Evolutionary conservation across 2,888 invertebrate genomes (phyloP).

Genomic region (Athalia cordata): DNA sequence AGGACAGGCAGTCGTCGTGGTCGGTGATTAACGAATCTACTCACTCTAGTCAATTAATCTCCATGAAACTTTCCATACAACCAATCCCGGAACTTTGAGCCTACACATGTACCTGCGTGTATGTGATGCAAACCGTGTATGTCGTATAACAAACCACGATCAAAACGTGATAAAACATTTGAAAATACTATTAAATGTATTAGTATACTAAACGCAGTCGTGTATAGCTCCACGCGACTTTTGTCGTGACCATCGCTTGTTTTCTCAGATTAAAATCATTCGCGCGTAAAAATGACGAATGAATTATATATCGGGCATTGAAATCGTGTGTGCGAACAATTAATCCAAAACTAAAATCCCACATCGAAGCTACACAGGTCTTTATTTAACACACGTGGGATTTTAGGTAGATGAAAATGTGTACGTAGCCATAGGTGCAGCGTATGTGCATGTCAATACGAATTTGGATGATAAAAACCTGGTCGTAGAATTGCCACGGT

Average conservation of each 20-base stretch:
- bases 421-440: not conserved
- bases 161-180: slow-evolving; percentile 29
- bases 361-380: too few species aligned
- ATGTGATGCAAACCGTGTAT: not conserved
- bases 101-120: too few species aligned
- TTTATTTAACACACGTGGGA: too few species aligned
- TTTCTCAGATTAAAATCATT: slow-evolving; percentile 34
- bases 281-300: slow-evolving; percentile 15
- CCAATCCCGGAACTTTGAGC: too few species aligned
- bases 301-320: slow-evolving; percentile 1
- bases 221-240: slow-evolving; percentile 16
- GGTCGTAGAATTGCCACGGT: slow-evolving; percentile 64
- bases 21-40: slow-evolving; percentile 35
- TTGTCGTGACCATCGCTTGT: slow-evolving; percentile 25
- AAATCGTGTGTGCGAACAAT: slow-evolving; percentile 9
- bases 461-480: not conserved
- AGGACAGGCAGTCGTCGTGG: slow-evolving; percentile 16
- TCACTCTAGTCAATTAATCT: slow-evolving; percentile 36
- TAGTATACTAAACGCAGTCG: slow-evolving; percentile 3
- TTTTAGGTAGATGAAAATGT: too few species aligned
- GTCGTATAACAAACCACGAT: not conserved
- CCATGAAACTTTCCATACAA: slow-evolving; percentile 22
- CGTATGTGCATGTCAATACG: slow-evolving; percentile 1
- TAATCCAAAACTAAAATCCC: not conserved
- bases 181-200: not conserved